phyloP scores from a whole-genome alignment of 2,797 vertebrate genomes.

The Antrozous pallidus region DNA sequence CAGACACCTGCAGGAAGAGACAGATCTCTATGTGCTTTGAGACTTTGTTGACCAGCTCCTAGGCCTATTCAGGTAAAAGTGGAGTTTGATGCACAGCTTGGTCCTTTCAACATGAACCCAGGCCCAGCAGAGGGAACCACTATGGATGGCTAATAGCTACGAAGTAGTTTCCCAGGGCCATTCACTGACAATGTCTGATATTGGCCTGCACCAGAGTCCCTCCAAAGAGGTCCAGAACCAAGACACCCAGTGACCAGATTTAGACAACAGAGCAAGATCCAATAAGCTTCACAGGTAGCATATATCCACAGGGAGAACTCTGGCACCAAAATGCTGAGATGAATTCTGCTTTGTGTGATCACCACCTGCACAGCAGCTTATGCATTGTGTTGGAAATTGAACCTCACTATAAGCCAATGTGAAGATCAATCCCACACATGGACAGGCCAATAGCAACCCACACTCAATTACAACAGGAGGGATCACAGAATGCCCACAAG shows the following conservation, averaged over 20 bases:
- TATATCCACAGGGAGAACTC: not conserved
- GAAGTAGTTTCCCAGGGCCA: not conserved
- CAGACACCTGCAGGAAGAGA: not conserved
- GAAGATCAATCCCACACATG: not conserved
- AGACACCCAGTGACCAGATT: not conserved
- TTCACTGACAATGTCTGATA: not conserved
- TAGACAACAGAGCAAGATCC: not conserved
- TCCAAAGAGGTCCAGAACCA: not conserved
- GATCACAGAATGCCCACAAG: not conserved
- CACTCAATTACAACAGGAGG: not conserved
- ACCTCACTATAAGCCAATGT: not conserved
- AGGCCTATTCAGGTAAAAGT: not conserved
- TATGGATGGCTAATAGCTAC: not conserved
- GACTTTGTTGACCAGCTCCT: not conserved
- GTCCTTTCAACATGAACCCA: not conserved
- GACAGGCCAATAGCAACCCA: not conserved
- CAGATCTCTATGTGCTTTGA: not conserved
- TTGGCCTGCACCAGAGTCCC: not conserved
- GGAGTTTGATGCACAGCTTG: not conserved
- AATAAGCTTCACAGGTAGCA: not conserved
- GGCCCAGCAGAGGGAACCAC: not conserved
- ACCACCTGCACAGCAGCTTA: not conserved
- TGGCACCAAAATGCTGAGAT: not conserved
- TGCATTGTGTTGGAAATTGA: not conserved
- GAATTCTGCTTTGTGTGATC: not conserved